phyloP scores from a whole-genome alignment of 2,113 vertebrate genomes.

The Sigmodon hispidus region DNA sequence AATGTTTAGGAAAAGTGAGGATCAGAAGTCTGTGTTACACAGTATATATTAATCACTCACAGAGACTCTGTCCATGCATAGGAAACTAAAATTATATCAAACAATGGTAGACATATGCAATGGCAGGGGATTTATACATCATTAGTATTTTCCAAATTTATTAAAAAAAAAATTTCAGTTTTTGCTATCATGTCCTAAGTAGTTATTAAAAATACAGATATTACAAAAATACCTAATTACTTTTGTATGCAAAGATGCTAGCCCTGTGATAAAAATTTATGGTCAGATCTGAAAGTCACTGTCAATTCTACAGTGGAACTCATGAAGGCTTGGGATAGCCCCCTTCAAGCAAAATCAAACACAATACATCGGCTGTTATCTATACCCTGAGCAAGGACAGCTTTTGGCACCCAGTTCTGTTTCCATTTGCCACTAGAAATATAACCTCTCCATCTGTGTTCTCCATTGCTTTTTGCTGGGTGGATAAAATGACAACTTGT shows the following conservation, averaged over 20 bases:
- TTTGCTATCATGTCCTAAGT: not conserved
- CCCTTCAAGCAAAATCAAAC: not conserved
- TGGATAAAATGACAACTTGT: slow-evolving; percentile 56
- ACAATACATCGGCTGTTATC: not conserved
- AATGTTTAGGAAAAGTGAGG: not conserved
- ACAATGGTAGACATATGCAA: not conserved
- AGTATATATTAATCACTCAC: not conserved
- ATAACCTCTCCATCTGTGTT: not conserved
- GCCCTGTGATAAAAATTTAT: not conserved
- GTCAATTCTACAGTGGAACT: not conserved
- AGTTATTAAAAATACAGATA: not conserved
- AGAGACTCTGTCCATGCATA: not conserved
- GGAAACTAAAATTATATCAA: not conserved
- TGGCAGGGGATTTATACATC: not conserved
- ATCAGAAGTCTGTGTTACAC: not conserved
- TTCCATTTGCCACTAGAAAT: slow-evolving; percentile 57
- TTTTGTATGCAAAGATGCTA: not conserved
- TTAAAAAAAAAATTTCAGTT: slow-evolving; percentile 5
- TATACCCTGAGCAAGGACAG: not conserved
- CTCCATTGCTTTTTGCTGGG: slow-evolving; percentile 24
- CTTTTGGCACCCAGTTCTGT: slow-evolving; percentile 9
- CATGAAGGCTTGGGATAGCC: not conserved
- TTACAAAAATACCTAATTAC: not conserved
- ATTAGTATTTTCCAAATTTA: slow-evolving; percentile 8
- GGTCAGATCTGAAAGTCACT: not conserved